Evolutionary conservation across 2,797 vertebrate species (phyloP).

Genomic region (Typhlichthys subterraneus): DNA sequence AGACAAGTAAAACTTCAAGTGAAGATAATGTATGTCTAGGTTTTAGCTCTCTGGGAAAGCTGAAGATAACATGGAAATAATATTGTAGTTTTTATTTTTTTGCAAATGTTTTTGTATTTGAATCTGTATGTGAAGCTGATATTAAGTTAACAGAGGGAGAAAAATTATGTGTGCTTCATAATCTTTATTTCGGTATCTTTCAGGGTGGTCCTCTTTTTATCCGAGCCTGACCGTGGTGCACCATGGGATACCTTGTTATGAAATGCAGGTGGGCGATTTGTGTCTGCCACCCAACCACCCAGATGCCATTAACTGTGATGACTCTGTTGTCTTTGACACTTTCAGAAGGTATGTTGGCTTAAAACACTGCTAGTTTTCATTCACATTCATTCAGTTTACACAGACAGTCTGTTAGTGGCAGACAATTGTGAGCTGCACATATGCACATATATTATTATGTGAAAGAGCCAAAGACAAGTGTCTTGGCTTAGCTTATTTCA

Average conservation of each 20-base stretch:
- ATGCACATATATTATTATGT: too few species aligned
- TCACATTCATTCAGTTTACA: too few species aligned
- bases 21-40: neutral
- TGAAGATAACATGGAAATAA: too few species aligned
- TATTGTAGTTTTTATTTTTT: too few species aligned
- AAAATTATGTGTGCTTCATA: constrained; percentile 10
- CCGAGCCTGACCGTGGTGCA: constrained; percentile 99
- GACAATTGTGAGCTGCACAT: too few species aligned
- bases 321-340: constrained; percentile 99
- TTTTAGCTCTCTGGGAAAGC: too few species aligned
- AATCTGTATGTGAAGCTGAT: neutral
- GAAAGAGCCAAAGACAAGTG: too few species aligned
- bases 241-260: constrained; percentile 98
- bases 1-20: neutral
- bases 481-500: too few species aligned
- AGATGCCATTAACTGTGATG: constrained; percentile 98
- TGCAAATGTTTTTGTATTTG: neutral
- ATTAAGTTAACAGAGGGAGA: neutral
- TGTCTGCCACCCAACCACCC: constrained; percentile 98
- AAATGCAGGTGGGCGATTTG: constrained; percentile 93
- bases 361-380: too few species aligned
- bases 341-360: constrained; percentile 89
- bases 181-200: constrained; percentile 26
- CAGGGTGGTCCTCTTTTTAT: constrained; percentile 99
- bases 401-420: too few species aligned